Evolutionary conservation across 1,140 invertebrate species (phyloP).

Genomic region (Diachasmimorpha longicaudata): DNA sequence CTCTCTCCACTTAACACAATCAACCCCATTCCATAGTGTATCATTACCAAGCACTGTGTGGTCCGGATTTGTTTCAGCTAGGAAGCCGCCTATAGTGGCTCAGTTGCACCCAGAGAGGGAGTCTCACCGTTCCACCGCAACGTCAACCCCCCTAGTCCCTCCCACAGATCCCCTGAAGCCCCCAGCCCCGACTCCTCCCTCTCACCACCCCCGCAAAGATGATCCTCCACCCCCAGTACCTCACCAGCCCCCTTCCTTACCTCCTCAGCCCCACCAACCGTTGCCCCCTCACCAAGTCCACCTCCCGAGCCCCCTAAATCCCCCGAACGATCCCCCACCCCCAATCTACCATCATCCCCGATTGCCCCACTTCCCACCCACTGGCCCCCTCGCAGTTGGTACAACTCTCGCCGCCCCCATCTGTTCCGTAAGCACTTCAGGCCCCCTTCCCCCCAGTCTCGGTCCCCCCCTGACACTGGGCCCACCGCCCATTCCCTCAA

Average conservation of each 20-base stretch:
- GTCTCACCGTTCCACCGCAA: slow-evolving; percentile 38
- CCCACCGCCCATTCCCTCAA: no score
- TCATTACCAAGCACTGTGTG: slow-evolving; percentile 55
- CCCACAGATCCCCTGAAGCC: background rate
- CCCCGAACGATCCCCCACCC: background rate
- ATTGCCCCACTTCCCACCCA: slow-evolving; percentile 37
- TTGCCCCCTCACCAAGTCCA: background rate
- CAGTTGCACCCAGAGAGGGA: slow-evolving; percentile 64
- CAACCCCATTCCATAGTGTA: background rate
- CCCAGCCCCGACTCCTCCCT: background rate
- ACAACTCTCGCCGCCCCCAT: slow-evolving; percentile 35
- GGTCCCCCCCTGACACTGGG: no score
- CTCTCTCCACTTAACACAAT: no score
- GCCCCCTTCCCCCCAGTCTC: slow-evolving; percentile 38
- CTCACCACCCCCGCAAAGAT: background rate
- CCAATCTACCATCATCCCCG: slow-evolving; percentile 32
- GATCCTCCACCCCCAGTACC: background rate
- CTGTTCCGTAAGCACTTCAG: slow-evolving; percentile 45
- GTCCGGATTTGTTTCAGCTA: slow-evolving; percentile 63
- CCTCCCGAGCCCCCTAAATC: background rate
- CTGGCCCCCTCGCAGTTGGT: slow-evolving; percentile 36
- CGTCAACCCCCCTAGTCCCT: background rate
- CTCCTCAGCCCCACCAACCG: background rate
- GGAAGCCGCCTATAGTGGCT: slow-evolving; percentile 62
- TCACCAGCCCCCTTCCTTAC: background rate